A percentile compares a stretch with the other conserved stretches of the same genome.
Evolutionary conservation across 2,888 invertebrate genomes (phyloP).

Genomic region (Drosophila setosimentum): DNA sequence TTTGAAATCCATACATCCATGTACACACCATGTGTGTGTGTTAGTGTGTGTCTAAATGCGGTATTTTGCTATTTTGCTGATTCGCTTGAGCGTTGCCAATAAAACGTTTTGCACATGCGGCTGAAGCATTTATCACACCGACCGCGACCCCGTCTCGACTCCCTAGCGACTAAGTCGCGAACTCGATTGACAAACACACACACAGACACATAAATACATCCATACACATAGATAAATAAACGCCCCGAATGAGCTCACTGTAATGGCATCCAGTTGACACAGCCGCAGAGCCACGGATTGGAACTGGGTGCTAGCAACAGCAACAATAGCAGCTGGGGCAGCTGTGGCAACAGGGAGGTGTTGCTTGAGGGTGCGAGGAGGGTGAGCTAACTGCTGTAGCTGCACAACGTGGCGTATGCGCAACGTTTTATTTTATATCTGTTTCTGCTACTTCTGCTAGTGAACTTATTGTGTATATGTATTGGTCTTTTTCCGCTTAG

Average conservation of each 20-base stretch:
- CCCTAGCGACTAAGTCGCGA: constrained; percentile 66
- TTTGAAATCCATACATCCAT: constrained; percentile 41
- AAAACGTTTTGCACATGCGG: constrained; percentile 67
- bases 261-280: constrained; percentile 79
- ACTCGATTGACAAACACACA: constrained; percentile 64
- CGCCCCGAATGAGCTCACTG: constrained; percentile 77
- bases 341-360: constrained; percentile 12
- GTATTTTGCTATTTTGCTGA: constrained; percentile 50
- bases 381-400: constrained; percentile 51
- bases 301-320: constrained; percentile 39
- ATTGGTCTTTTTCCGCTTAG: constrained; percentile 38
- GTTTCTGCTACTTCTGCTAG: constrained; percentile 6
- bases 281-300: constrained; percentile 45
- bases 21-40: constrained; percentile 1
- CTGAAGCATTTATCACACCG: constrained; percentile 56
- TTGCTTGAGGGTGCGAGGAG: background rate
- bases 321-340: constrained; percentile 3
- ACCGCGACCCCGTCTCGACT: constrained; percentile 6
- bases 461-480: background rate
- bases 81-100: constrained; percentile 71
- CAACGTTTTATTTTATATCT: constrained; percentile 49
- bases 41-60: constrained; percentile 9
- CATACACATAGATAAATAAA: constrained; percentile 20
- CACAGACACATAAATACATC: constrained; percentile 27
- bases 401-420: constrained; percentile 78